phyloP scores from a whole-genome alignment of 2,113 vertebrate species.

The Forbesichthys agassizii region DNA sequence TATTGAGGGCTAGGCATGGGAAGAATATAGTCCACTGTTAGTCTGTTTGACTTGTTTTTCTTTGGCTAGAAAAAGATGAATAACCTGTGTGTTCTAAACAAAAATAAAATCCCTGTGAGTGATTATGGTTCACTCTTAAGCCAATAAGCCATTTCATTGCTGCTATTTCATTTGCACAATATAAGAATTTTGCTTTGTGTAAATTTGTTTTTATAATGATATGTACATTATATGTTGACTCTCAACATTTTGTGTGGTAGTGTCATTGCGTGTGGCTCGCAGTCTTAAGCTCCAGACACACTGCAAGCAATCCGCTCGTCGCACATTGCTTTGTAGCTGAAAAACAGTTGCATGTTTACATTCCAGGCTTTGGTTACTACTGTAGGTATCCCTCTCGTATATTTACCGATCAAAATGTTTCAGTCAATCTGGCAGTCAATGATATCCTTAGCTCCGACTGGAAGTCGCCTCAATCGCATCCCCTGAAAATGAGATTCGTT shows the following conservation, averaged over 20 bases:
- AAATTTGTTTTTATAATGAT: background rate
- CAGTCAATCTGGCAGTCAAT: no score
- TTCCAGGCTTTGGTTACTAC: no score
- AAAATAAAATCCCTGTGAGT: constrained; percentile 53
- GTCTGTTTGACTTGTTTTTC: constrained; percentile 33
- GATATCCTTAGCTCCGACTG: no score
- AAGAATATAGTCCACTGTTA: constrained; percentile 64
- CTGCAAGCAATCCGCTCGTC: no score
- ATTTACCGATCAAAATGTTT: no score
- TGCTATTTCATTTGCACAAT: background rate
- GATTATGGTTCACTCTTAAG: constrained; percentile 31
- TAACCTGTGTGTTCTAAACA: constrained; percentile 18
- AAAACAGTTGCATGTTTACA: no score
- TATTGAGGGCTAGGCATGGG: constrained; percentile 54
- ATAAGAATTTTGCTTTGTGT: background rate
- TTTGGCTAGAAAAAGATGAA: constrained; percentile 1
- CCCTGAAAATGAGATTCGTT: no score
- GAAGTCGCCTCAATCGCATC: no score
- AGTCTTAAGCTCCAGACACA: no score
- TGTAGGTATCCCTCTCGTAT: no score
- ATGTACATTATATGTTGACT: background rate
- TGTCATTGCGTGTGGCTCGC: background rate
- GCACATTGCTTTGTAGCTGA: no score
- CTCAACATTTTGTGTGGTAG: background rate
- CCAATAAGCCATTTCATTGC: constrained; percentile 31